These are phyloP conservation scores for Papilio helenus DNA, from an alignment of 1,140 invertebrate genomes.

Conservation along the genomic window DNA sequence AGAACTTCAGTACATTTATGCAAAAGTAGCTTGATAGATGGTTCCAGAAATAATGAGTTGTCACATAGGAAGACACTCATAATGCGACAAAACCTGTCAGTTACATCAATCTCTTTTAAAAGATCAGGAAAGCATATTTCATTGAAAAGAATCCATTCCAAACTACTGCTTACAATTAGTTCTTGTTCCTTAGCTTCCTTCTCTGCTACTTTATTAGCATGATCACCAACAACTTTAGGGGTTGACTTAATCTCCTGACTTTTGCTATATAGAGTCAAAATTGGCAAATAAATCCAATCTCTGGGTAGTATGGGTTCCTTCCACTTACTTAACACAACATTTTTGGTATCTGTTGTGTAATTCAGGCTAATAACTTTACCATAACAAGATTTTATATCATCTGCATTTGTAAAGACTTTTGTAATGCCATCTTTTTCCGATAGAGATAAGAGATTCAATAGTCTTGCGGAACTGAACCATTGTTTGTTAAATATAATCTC, in stretches of 20 bases:
- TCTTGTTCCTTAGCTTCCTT: constrained; percentile 64
- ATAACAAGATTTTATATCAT: constrained; percentile 82
- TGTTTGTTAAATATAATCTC: constrained; percentile 83
- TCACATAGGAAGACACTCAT: constrained; percentile 84
- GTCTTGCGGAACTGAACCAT: constrained; percentile 82
- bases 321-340: constrained; percentile 66
- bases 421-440: constrained; percentile 74
- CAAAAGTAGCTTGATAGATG: constrained; percentile 78
- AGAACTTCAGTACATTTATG: constrained; percentile 76
- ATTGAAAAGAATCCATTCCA: constrained; percentile 84
- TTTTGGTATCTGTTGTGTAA: constrained; percentile 51
- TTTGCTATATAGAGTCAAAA: constrained; percentile 84
- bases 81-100: constrained; percentile 83
- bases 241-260: constrained; percentile 61
- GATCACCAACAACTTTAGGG: constrained; percentile 54
- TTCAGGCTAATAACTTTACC: constrained; percentile 78
- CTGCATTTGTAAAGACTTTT: constrained; percentile 70
- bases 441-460: constrained; percentile 80
- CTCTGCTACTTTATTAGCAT: constrained; percentile 58
- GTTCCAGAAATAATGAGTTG: constrained; percentile 83
- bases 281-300: constrained; percentile 88
- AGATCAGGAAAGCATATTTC: constrained; percentile 84
- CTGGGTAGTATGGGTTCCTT: constrained; percentile 84
- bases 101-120: constrained; percentile 80
- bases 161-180: constrained; percentile 77